phyloP scores from a whole-genome alignment of 2,797 vertebrate genomes.

The Nannoperca obscura region DNA sequence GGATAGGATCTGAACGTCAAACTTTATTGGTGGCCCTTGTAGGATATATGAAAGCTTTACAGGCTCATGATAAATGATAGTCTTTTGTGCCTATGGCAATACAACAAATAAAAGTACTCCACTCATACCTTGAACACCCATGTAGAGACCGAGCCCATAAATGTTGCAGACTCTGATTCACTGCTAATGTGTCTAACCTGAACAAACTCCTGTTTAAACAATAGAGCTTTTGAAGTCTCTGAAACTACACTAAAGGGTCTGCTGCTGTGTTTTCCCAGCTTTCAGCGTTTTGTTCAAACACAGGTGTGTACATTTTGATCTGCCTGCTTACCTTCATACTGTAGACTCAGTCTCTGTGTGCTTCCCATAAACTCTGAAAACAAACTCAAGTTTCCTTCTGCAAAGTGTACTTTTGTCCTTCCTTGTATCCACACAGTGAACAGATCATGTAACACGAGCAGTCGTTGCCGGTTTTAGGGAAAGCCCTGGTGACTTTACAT shows the following conservation, averaged over 20 bases:
- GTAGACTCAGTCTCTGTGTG: constrained; percentile 17
- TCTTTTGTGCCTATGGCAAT: background rate
- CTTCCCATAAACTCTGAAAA: constrained; percentile 11
- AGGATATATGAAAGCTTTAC: constrained; percentile 5
- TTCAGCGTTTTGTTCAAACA: constrained; percentile 31
- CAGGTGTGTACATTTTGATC: constrained; percentile 23
- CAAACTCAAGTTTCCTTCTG: constrained; percentile 16
- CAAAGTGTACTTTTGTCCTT: constrained; percentile 10
- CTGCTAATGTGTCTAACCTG: constrained; percentile 20
- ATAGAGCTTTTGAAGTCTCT: constrained; percentile 37
- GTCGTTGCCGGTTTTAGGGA: background rate
- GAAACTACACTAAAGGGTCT: constrained; percentile 17
- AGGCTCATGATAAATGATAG: background rate
- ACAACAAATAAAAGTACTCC: background rate
- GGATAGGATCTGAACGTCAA: background rate
- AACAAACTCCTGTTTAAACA: constrained; percentile 36
- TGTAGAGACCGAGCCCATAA: constrained; percentile 13
- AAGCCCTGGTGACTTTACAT: background rate
- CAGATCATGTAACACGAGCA: background rate
- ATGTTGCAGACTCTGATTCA: constrained; percentile 37
- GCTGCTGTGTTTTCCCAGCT: constrained; percentile 14
- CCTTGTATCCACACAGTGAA: constrained; percentile 3
- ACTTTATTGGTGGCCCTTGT: background rate
- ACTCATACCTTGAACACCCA: constrained; percentile 4
- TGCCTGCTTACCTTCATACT: constrained; percentile 5